Conservation (phyloP, 2,797 vertebrate genomes). For the Falco berigora region DNA sequence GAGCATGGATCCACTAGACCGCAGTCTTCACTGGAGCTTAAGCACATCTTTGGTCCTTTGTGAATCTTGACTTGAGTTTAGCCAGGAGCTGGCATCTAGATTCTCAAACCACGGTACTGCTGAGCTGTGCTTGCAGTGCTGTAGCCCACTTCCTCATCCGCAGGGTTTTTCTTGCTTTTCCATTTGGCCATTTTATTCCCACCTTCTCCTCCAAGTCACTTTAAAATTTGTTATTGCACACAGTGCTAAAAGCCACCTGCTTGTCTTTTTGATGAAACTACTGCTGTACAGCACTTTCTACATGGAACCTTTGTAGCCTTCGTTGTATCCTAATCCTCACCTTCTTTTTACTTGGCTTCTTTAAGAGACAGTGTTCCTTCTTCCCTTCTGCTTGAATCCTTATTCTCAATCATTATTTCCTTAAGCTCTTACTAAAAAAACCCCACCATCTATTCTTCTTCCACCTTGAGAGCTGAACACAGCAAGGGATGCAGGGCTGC, state of each 20-base stretch:
- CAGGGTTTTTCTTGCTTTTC: not conserved
- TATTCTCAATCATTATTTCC: not conserved
- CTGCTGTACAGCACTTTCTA: not conserved
- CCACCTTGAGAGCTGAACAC: not conserved
- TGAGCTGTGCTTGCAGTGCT: not conserved
- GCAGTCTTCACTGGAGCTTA: not conserved
- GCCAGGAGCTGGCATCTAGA: not conserved
- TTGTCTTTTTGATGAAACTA: not conserved
- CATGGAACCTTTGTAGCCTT: not conserved
- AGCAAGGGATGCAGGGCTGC: not conserved
- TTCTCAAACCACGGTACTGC: not conserved
- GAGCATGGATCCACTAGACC: not conserved
- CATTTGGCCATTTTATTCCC: not conserved
- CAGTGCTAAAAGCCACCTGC: not conserved
- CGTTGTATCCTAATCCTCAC: not conserved
- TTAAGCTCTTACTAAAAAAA: not conserved
- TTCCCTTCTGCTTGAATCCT: not conserved
- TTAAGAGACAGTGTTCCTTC: not conserved
- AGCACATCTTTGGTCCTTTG: not conserved
- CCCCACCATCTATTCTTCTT: not conserved
- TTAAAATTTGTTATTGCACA: not conserved
- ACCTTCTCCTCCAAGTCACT: not conserved
- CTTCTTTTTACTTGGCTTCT: not conserved
- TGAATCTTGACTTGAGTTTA: not conserved
- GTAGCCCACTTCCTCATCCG: not conserved